Base-by-base conservation (phyloP, 2,888 invertebrate genomes). In the Rambutsinella grinnellia region DNA sequence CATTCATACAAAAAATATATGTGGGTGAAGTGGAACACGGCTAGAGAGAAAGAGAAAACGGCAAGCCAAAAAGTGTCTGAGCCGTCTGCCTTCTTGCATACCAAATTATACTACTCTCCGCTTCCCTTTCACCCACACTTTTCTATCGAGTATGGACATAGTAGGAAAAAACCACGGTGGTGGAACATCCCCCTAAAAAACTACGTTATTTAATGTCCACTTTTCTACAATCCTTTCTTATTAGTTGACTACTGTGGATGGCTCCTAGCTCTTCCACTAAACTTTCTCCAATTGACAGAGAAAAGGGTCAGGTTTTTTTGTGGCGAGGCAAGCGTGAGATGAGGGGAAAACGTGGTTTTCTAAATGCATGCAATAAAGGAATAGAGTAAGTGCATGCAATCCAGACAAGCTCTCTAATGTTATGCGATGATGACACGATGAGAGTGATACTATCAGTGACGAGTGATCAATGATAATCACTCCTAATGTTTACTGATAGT, bases 391-490 rank as follows among this genome's bases (percentile, higher is more conserved):
- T 36, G 36, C 36, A 36, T 36, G 36, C 36, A 36, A 36, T 36
- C 36, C n/a, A n/a, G n/a, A n/a, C n/a, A n/a, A 36, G 36, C 6
- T 36, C 36, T 36, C n/a, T 36, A 13, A 13, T 13, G 36, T 36
- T 8, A 36, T 36, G 36, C 36, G 13, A 36, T 5, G 36, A 36
- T 36, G 36, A 36, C 36, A 36, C 36, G 36, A 5, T 13, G 36
- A 36, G 71, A 62, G 28, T 47, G 62, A 57, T 49, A 49, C 63
- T 71, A 63, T 63, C 71, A 69, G 24, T 69, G 44, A 44, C 26
- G 36, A 8, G 36, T 36, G 36, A 36, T 36, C 36, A 36, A 13
- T 36, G 36, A 36, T 36, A 36, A 36, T 36, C 36, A 13, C 13
- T 8, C 36, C 6, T 36, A 36, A 36, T 36, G 13, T 36, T 36